Evolutionary conservation across 2,888 invertebrate genomes (phyloP).

Genomic region (Athalia cordata): DNA sequence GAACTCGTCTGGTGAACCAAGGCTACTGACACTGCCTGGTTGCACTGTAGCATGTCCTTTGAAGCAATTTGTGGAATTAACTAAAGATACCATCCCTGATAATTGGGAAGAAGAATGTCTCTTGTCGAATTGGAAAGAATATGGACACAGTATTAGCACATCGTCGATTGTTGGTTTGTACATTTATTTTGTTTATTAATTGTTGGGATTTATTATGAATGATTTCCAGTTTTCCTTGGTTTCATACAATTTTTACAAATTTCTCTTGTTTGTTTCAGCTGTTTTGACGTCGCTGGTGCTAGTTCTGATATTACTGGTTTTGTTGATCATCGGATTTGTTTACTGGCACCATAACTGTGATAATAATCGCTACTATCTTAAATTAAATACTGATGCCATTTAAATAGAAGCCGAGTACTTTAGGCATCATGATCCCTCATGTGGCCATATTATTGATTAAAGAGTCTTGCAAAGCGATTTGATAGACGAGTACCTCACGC

Average conservation of each 20-base stretch:
- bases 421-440: conserved; percentile 25
- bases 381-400: conserved; percentile 65
- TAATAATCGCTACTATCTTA: conserved; percentile 68
- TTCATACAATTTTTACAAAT: not conserved
- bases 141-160: conserved; percentile 58
- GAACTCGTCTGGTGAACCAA: conserved; percentile 79
- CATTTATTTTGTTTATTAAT: conserved; percentile 7
- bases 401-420: conserved; percentile 36
- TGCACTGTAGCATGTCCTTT: conserved; percentile 82
- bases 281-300: conserved; percentile 64
- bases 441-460: not conserved
- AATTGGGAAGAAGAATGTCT: conserved; percentile 83
- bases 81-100: conserved; percentile 78
- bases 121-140: conserved; percentile 56
- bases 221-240: conserved; percentile 7
- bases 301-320: conserved; percentile 62
- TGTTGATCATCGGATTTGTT: conserved; percentile 64
- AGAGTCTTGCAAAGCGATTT: no score
- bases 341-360: conserved; percentile 66
- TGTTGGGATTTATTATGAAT: conserved; percentile 10
- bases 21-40: conserved; percentile 78
- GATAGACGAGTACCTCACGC: no score
- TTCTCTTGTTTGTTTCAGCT: conserved; percentile 59
- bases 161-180: conserved; percentile 64
- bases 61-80: conserved; percentile 76